These are phyloP conservation scores for Achroia grisella DNA, from an alignment of 1,140 invertebrate genomes.

Conservation along the genomic window DNA sequence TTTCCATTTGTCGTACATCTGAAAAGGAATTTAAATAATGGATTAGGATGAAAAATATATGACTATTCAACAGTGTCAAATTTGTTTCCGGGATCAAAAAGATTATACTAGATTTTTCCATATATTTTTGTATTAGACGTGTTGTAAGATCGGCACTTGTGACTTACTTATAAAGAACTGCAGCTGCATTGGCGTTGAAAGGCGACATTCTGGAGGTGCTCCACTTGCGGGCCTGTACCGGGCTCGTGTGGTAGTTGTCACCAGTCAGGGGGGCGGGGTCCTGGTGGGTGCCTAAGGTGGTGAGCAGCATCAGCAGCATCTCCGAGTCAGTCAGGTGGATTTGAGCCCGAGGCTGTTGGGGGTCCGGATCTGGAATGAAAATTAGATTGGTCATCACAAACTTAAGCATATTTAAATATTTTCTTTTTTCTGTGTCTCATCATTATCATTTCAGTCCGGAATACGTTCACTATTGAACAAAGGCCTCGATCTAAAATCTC, in stretches of 20 bases:
- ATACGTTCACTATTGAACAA: too few relatives aligned
- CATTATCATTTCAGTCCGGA: too few relatives aligned
- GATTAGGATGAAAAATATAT: too few relatives aligned
- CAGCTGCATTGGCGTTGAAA: constrained; percentile 85
- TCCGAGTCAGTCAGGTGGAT: constrained; percentile 37
- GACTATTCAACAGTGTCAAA: too few relatives aligned
- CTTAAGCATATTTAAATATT: too few relatives aligned
- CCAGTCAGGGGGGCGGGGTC: constrained; percentile 78
- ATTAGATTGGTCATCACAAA: too few relatives aligned
- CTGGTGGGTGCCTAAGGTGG: constrained; percentile 79
- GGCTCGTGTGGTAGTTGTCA: constrained; percentile 77
- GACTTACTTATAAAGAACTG: constrained; percentile 82
- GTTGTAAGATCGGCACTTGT: too few relatives aligned
- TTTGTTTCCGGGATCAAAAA: too few relatives aligned
- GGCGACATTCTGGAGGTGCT: constrained; percentile 81
- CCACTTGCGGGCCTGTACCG: constrained; percentile 77
- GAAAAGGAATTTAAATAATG: not conserved
- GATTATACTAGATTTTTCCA: too few relatives aligned
- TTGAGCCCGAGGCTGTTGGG: constrained; percentile 37
- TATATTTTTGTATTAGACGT: too few relatives aligned
- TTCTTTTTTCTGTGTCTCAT: too few relatives aligned
- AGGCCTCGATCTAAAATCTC: too few relatives aligned
- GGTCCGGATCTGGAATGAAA: constrained; percentile 11
- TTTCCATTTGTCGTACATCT: constrained; percentile 71
- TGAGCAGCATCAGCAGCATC: constrained; percentile 75